phyloP scores from a whole-genome alignment of 2,113 vertebrate species.

The Pseudorhombus dupliciocellatus region DNA sequence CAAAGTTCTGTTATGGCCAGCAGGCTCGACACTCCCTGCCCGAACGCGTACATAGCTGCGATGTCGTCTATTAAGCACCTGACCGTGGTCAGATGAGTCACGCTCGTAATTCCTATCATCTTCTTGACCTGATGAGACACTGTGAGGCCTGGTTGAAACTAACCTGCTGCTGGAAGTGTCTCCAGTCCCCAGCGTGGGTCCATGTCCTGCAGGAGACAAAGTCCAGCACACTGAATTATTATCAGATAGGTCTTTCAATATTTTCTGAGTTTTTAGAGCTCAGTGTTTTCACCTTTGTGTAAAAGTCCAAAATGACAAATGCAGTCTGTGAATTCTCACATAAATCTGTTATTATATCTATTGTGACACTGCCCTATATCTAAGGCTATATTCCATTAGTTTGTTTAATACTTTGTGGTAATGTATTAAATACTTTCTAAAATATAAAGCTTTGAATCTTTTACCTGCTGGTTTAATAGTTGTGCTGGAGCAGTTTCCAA shows the following conservation, averaged over 20 bases:
- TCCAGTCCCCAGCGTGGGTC: not conserved
- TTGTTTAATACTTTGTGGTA: too few relatives aligned
- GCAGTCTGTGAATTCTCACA: too few relatives aligned
- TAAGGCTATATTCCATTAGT: too few relatives aligned
- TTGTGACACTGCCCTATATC: not conserved
- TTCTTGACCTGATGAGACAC: conserved; percentile 28
- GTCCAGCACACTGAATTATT: conserved; percentile 6
- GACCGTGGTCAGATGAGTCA: conserved; percentile 41
- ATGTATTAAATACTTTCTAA: not conserved
- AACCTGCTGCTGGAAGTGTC: conserved; percentile 26
- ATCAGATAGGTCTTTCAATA: not conserved
- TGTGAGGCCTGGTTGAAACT: conserved; percentile 16
- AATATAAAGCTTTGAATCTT: too few relatives aligned
- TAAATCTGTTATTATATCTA: not conserved
- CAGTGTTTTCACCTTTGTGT: too few relatives aligned
- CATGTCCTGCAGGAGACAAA: conserved; percentile 12
- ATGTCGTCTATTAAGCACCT: conserved; percentile 33
- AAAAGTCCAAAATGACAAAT: too few relatives aligned
- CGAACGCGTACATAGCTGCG: not conserved
- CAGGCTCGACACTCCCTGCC: conserved; percentile 8
- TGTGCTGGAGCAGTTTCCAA: too few relatives aligned
- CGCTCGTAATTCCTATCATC: conserved; percentile 48
- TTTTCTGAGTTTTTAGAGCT: not conserved
- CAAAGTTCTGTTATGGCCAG: conserved; percentile 41
- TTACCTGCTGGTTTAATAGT: too few relatives aligned